Evolutionary conservation across 2,113 vertebrate genomes (phyloP).

Genomic region (Physeter macrocephalus): DNA sequence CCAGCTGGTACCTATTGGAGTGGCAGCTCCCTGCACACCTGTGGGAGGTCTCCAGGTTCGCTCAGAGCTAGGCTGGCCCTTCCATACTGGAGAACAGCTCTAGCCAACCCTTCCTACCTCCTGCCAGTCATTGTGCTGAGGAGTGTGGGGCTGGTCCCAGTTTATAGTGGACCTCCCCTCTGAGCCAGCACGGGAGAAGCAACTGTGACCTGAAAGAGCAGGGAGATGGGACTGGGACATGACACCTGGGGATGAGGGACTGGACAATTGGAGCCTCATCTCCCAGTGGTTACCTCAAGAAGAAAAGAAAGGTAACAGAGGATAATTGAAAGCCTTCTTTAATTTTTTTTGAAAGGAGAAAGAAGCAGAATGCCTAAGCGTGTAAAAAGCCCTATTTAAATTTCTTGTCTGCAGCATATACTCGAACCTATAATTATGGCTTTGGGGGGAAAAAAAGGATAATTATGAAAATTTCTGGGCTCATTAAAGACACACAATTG

Average conservation of each 20-base stretch:
- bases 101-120: background rate
- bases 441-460: conserved; percentile 36
- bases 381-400: conserved; percentile 49
- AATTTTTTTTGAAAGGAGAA: background rate
- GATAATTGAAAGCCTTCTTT: conserved; percentile 40
- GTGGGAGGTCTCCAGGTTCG: background rate
- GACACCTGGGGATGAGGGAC: background rate
- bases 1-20: background rate
- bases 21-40: background rate
- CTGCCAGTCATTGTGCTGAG: background rate
- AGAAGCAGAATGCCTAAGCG: conserved; percentile 33
- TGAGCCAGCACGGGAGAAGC: background rate
- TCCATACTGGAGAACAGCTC: background rate
- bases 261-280: background rate
- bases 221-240: background rate
- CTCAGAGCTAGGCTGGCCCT: background rate
- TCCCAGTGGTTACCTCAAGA: background rate
- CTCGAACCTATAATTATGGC: conserved; percentile 45
- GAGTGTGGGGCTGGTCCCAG: background rate
- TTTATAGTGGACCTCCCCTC: background rate
- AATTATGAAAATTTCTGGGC: conserved; percentile 53
- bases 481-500: conserved; percentile 58
- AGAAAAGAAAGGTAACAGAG: background rate
- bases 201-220: background rate
- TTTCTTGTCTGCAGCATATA: conserved; percentile 32